phyloP scores from a whole-genome alignment of 2,888 invertebrate species.

The Thalpophila matura region DNA sequence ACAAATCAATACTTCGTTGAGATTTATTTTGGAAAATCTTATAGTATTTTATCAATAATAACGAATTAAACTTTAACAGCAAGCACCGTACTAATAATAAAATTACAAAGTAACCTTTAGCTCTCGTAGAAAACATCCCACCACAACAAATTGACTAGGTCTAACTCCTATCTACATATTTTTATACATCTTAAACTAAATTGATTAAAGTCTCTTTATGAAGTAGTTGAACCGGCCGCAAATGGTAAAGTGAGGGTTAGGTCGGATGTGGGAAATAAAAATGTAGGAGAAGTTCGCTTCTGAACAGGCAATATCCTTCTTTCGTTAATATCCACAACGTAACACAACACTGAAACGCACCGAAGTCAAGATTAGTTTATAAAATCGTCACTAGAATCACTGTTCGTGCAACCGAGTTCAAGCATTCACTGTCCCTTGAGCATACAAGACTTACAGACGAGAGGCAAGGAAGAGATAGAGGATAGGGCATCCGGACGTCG shows the following conservation, averaged over 20 bases:
- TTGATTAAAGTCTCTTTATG: conserved; percentile 85
- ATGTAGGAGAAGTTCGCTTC: conserved; percentile 68
- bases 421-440: conserved; percentile 78
- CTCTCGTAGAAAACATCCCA: conserved; percentile 87
- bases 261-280: conserved; percentile 68
- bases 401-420: conserved; percentile 84
- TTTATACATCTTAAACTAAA: conserved; percentile 78
- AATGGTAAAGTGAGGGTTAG: conserved; percentile 73
- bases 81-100: conserved; percentile 88
- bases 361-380: conserved; percentile 42
- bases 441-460: conserved; percentile 71
- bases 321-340: conserved; percentile 73
- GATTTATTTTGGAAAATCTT: conserved; percentile 76
- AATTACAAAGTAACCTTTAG: conserved; percentile 83
- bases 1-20: conserved; percentile 82
- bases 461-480: conserved; percentile 61
- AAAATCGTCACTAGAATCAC: conserved; percentile 71
- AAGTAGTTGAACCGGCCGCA: conserved; percentile 88
- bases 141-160: conserved; percentile 90
- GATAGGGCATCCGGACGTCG: conserved; percentile 57
- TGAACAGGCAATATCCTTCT: conserved; percentile 68
- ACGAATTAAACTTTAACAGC: conserved; percentile 84
- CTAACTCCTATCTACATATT: conserved; percentile 86
- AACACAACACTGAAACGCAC: conserved; percentile 72
- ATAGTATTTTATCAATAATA: conserved; percentile 73